A percentile compares a stretch with the other conserved stretches of the same genome.
These are phyloP conservation scores for Brachycybe producta DNA, from an alignment of 2,888 invertebrate species.

Conservation along the genomic window DNA sequence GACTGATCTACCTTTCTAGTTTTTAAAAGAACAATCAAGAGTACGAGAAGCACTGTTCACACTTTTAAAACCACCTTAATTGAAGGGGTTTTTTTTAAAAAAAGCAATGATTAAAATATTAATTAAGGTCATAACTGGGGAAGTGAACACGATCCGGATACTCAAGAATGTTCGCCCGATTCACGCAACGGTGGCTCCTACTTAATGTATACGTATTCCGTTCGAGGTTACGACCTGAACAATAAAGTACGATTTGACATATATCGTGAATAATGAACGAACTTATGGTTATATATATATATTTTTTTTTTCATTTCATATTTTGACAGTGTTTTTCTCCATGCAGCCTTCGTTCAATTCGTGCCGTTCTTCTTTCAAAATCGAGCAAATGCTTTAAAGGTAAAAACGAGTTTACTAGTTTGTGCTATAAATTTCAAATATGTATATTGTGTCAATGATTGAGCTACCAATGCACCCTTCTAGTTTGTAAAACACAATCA, in stretches of 20 bases:
- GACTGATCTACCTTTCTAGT: no score
- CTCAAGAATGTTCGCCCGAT: constrained; percentile 86
- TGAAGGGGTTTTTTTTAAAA: no score
- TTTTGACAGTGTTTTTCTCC: constrained; percentile 74
- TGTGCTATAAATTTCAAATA: no score
- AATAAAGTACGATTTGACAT: constrained; percentile 71
- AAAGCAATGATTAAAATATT: no score
- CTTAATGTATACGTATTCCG: constrained; percentile 92
- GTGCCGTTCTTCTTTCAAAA: constrained; percentile 83
- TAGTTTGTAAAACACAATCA: no score
- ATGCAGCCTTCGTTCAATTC: constrained; percentile 80
- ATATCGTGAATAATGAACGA: no score
- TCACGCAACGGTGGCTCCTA: constrained; percentile 89
- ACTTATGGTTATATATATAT: neutral
- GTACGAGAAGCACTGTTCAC: no score
- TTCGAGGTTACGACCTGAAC: constrained; percentile 89
- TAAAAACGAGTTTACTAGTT: no score
- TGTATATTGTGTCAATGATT: no score
- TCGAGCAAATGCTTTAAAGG: constrained; percentile 44
- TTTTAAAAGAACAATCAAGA: no score
- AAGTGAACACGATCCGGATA: constrained; percentile 92
- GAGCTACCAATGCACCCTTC: no score
- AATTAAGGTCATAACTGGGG: constrained; percentile 89
- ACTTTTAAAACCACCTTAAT: no score
- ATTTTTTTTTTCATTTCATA: constrained; percentile 10